Evolutionary conservation across 2,113 vertebrate species (phyloP), one percentile per base, ranked within the genome.

Genomic region (Boulengeromyrus knoepffleri): DNA sequence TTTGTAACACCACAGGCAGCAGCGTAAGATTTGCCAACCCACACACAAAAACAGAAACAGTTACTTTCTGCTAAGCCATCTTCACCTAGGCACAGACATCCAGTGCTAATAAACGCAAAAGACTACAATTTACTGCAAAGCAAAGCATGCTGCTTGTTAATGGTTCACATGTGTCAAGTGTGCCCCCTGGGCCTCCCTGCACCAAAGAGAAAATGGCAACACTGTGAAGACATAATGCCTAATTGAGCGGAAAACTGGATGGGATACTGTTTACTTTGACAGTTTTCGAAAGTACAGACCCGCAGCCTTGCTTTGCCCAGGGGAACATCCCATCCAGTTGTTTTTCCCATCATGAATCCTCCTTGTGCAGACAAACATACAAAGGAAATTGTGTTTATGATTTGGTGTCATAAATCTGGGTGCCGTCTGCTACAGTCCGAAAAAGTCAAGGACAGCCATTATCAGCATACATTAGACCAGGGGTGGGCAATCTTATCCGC

Each of bases 201-300:
- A 24, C 13, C 13, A 88, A 42, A 88, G 46, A 49, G n/a, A 49
- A 50, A 74, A 84, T 19, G 85, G 45, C 24, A 39, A 87, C 87
- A 39, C 36, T n/a, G 39, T 46, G 4, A 89, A 83, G 53, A 58
- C 52, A 24, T 46, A 85, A 62, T 85, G 49, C 50, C 17, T 58
- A 62, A 85, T 58, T 85, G 31, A 70, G 88, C 70, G 19, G 70
- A 89, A 77, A 89, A 17, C 88, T 88, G 42, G 62, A 47, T 66
- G 45, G 46, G 88, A 45, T 66, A 74, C 77, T 89, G 88, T 89
- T 89, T 89, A 77, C 70, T 89, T 52, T 89, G 88, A 89, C 88
- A 89, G 88, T 47, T 74, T 49, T 27, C 42, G 9, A 50, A 53
- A 47, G 80, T 5, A 42, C 36, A 53, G 80, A 85, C 50, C 80